phyloP scores from a whole-genome alignment of 2,113 vertebrate genomes.

The Myrmecophaga tridactyla region DNA sequence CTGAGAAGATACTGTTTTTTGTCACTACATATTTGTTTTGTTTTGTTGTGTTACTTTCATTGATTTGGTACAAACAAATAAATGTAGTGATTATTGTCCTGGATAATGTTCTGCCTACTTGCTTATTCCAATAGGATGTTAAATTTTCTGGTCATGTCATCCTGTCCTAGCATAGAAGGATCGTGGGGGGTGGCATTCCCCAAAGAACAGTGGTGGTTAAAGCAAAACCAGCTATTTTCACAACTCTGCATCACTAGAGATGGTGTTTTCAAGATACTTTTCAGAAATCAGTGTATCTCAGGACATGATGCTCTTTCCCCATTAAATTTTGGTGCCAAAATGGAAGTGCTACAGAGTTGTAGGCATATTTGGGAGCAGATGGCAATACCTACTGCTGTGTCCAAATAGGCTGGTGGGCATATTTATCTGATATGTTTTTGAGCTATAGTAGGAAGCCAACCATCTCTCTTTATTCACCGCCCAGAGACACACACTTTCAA shows the following conservation, averaged over 20 bases:
- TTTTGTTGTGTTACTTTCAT: constrained; percentile 44
- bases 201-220: constrained; percentile 35
- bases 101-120: constrained; percentile 22
- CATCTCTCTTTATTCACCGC: constrained; percentile 77
- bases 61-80: constrained; percentile 43
- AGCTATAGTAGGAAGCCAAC: constrained; percentile 75
- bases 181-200: not conserved
- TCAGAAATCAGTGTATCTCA: constrained; percentile 76
- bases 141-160: constrained; percentile 64
- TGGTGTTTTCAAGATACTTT: constrained; percentile 78
- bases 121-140: constrained; percentile 22
- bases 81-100: not conserved
- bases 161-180: constrained; percentile 23
- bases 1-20: not conserved
- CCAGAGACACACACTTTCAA: constrained; percentile 74
- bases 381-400: constrained; percentile 82
- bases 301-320: constrained; percentile 69
- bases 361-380: constrained; percentile 85
- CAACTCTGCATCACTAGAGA: constrained; percentile 54
- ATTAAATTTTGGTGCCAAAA: constrained; percentile 79
- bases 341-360: constrained; percentile 63
- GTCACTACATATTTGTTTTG: constrained; percentile 12
- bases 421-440: constrained; percentile 82
- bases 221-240: constrained; percentile 51
- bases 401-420: constrained; percentile 83